Percentiles rank a stretch among this genome's conserved stretches.
phyloP scores from a whole-genome alignment of 2,888 invertebrate genomes.

The Macrosiphum euphorbiae region DNA sequence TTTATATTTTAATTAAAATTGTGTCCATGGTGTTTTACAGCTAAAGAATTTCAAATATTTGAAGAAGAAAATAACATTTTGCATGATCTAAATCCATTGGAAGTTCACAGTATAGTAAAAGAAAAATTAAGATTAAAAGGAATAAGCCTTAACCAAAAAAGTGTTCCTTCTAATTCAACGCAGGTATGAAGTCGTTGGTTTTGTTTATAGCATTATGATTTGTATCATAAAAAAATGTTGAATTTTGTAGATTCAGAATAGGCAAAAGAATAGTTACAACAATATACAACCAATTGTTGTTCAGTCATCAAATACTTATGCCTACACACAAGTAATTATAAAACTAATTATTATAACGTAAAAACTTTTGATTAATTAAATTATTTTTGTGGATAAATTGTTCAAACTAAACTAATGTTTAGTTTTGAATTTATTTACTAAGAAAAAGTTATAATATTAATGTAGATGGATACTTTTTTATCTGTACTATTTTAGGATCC shows the following conservation, averaged over 20 bases:
- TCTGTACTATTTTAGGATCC: conserved; percentile 19
- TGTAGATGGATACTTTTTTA: background rate
- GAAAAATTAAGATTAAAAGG: conserved; percentile 48
- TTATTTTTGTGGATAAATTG: background rate
- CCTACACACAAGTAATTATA: background rate
- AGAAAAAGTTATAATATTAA: background rate
- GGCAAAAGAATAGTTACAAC: background rate
- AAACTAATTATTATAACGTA: background rate
- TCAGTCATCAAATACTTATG: background rate
- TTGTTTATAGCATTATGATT: background rate
- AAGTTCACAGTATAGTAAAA: conserved; percentile 53
- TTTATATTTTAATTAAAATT: background rate
- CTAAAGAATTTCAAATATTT: background rate
- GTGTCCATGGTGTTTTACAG: background rate
- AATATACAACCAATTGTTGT: conserved; percentile 8
- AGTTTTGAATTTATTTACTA: background rate
- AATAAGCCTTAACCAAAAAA: background rate
- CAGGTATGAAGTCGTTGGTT: background rate
- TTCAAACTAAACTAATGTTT: background rate
- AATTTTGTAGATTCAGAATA: background rate
- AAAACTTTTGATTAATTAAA: background rate
- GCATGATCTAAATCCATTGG: conserved; percentile 6
- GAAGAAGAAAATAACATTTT: background rate
- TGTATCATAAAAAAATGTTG: background rate
- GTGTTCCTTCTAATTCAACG: background rate